These are phyloP conservation scores for Borostomias antarcticus DNA, from an alignment of 2,797 vertebrate species.

Conservation along the genomic window DNA sequence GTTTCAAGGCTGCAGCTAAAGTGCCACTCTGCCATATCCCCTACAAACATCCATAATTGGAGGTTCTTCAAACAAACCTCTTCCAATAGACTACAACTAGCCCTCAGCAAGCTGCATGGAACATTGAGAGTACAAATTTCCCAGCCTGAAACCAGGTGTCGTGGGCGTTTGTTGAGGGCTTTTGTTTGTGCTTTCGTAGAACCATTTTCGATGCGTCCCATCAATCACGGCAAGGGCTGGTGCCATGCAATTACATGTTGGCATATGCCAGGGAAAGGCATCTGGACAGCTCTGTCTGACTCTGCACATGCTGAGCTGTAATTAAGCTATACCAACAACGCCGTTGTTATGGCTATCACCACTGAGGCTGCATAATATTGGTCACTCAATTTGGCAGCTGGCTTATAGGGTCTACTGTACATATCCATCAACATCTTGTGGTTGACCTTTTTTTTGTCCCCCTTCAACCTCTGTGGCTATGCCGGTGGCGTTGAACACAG, in stretches of 20 bases:
- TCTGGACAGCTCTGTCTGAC: constrained; percentile 29
- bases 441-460: constrained; percentile 16
- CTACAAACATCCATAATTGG: constrained; percentile 14
- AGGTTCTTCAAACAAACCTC: constrained; percentile 27
- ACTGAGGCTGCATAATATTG: constrained; percentile 9
- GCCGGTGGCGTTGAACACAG: constrained; percentile 14
- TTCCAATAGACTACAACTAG: constrained; percentile 19
- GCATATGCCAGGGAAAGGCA: constrained; percentile 24
- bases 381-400: constrained; percentile 46
- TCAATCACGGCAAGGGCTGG: constrained; percentile 41
- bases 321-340: constrained; percentile 34
- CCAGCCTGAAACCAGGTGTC: constrained; percentile 25
- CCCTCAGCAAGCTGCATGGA: background rate
- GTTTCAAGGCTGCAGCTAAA: constrained; percentile 7
- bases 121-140: constrained; percentile 14
- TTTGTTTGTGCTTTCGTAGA: constrained; percentile 31
- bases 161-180: constrained; percentile 12
- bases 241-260: constrained; percentile 29
- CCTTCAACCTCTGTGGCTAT: constrained; percentile 24
- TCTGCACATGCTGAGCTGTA: constrained; percentile 32
- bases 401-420: constrained; percentile 18
- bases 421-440: constrained; percentile 15
- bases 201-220: constrained; percentile 14
- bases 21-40: constrained; percentile 8
- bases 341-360: constrained; percentile 31